Evolutionary conservation across 1,140 invertebrate species (phyloP).

Genomic region (Hermetia illucens): DNA sequence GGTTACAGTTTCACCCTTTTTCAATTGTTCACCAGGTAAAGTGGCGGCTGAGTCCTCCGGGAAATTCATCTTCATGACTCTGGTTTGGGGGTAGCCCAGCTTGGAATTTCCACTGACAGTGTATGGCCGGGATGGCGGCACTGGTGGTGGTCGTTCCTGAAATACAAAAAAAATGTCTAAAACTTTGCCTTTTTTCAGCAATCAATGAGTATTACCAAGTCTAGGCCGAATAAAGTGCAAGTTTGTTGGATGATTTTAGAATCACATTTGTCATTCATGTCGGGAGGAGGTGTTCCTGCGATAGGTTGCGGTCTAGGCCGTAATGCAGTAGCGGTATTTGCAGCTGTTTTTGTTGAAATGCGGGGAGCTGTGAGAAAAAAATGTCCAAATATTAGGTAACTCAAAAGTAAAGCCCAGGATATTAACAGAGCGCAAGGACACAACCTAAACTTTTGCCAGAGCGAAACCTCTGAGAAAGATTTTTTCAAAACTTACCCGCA

Average conservation of each 20-base stretch:
- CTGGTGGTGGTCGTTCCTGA: slow-evolving; percentile 75
- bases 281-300: slow-evolving; percentile 64
- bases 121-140: slow-evolving; percentile 77
- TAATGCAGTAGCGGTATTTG: slow-evolving; percentile 29
- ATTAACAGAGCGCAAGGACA: not conserved
- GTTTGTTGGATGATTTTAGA: slow-evolving; percentile 78
- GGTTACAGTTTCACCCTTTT: slow-evolving; percentile 69
- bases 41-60: slow-evolving; percentile 41
- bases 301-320: slow-evolving; percentile 75
- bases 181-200: no score
- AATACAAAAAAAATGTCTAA: no score
- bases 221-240: slow-evolving; percentile 75
- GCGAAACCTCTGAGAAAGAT: slow-evolving; percentile 9
- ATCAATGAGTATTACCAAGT: slow-evolving; percentile 49
- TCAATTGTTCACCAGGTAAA: slow-evolving; percentile 35
- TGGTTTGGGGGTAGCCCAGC: slow-evolving; percentile 79
- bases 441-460: slow-evolving; percentile 1
- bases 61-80: slow-evolving; percentile 81
- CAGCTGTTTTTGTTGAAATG: slow-evolving; percentile 22
- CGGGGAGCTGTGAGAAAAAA: slow-evolving; percentile 12
- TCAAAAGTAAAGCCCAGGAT: slow-evolving; percentile 1
- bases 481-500: slow-evolving; percentile 2
- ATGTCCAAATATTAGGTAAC: not conserved
- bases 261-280: slow-evolving; percentile 64
- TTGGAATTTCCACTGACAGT: slow-evolving; percentile 86